Evolutionary conservation across 1,140 invertebrate species (phyloP).

Genomic region (Leptinotarsa defecta): DNA sequence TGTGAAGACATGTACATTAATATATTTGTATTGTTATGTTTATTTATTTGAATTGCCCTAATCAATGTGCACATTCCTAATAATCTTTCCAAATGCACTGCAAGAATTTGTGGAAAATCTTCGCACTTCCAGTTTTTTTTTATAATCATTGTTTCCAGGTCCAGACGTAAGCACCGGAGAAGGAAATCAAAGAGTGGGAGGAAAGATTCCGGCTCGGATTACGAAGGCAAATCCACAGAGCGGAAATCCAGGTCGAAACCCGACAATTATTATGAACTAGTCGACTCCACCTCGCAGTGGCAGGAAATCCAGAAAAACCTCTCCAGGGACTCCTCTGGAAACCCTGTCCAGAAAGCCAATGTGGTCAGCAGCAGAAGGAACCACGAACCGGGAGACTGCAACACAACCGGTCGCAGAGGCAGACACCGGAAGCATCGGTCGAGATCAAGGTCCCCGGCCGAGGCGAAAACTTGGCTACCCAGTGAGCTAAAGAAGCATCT

Average conservation of each 20-base stretch:
- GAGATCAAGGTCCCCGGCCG: constrained; percentile 71
- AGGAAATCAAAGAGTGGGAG: constrained; percentile 68
- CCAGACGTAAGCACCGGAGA: constrained; percentile 69
- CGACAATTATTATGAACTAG: constrained; percentile 62
- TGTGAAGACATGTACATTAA: too few species aligned
- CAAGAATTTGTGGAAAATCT: too few species aligned
- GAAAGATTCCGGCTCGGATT: constrained; percentile 63
- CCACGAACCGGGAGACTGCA: constrained; percentile 29
- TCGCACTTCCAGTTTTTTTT: too few species aligned
- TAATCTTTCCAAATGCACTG: too few species aligned
- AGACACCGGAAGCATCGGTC: constrained; percentile 72
- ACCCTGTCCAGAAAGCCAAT: constrained; percentile 67
- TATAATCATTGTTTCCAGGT: constrained; percentile 51
- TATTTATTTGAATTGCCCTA: too few species aligned
- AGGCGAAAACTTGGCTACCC: constrained; percentile 68
- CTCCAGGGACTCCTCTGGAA: constrained; percentile 65
- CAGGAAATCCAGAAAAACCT: constrained; percentile 76
- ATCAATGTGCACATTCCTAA: too few species aligned
- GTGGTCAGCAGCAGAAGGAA: constrained; percentile 61
- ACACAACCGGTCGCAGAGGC: constrained; percentile 53
- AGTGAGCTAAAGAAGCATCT: constrained; percentile 80
- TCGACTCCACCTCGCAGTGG: constrained; percentile 88
- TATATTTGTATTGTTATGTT: too few species aligned
- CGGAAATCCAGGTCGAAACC: constrained; percentile 38
- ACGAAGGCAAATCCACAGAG: constrained; percentile 54